Evolutionary conservation across 2,113 vertebrate genomes (phyloP).

Genomic region (Desmodus rotundus): DNA sequence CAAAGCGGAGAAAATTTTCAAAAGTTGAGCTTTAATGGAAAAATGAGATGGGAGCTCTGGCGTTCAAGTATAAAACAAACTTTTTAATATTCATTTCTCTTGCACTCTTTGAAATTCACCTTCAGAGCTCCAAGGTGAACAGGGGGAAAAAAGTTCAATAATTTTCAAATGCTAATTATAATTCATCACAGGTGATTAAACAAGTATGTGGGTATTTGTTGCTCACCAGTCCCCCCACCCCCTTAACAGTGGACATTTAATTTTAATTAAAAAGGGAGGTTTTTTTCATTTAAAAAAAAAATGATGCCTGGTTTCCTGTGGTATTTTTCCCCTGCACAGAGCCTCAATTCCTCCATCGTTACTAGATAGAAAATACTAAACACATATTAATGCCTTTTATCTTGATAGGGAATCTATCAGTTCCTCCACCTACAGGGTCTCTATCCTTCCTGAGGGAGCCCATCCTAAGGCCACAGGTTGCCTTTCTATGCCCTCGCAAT

Average conservation of each 20-base stretch:
- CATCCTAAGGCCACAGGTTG: background rate
- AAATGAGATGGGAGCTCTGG: slow-evolving; percentile 74
- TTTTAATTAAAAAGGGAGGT: slow-evolving; percentile 70
- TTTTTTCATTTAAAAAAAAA: too few species aligned
- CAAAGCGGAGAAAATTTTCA: slow-evolving; percentile 68
- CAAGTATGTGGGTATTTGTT: slow-evolving; percentile 67
- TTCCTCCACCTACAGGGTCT: background rate
- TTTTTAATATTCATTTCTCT: slow-evolving; percentile 78
- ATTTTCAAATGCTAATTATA: slow-evolving; percentile 77
- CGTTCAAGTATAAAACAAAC: slow-evolving; percentile 76
- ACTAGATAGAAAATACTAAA: background rate
- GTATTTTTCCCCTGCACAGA: slow-evolving; percentile 39
- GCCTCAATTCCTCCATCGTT: background rate
- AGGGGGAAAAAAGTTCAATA: slow-evolving; percentile 76
- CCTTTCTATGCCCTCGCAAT: background rate
- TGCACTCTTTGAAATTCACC: slow-evolving; percentile 76
- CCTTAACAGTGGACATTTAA: slow-evolving; percentile 73
- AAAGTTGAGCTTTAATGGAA: slow-evolving; percentile 77
- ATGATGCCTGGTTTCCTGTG: slow-evolving; percentile 44
- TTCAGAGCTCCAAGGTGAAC: slow-evolving; percentile 77
- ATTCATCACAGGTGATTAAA: slow-evolving; percentile 79
- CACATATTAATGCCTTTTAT: background rate
- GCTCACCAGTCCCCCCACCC: background rate
- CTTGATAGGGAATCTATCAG: background rate
- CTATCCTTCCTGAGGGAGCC: background rate